Evolutionary conservation across 2,113 vertebrate species (phyloP), one percentile per base, ranked within the genome.

Genomic region (Nothoprocta pentlandii): DNA sequence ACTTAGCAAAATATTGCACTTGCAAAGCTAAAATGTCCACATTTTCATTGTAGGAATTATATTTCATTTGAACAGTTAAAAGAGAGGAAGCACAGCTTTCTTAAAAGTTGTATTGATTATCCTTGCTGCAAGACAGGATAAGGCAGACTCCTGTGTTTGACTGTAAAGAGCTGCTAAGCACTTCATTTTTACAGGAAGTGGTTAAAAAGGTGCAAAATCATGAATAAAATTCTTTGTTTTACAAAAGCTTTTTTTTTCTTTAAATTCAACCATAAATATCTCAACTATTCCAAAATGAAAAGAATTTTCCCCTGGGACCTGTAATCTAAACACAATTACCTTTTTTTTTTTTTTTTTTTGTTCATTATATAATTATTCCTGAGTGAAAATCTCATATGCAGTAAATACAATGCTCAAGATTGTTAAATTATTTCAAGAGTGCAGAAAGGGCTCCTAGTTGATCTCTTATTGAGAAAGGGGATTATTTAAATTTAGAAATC

Each of bases 71-170:
- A 85, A 47, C 53, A 75, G 32, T 32, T 87, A 62, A 79, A 90
- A 92, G 61, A 83, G 68, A 62, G 87, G 94, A 94, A 94, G 16
- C 14, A 44, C 66, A 54, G 25, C 66, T 92, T 81, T 93, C 46
- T 87, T 87, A 10, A 85, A 68, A 78, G 61, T 7, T 32, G 21
- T 39, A 30, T 78, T 69, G 61, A 20, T 79, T 39, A 39, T 81
- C 39, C 39, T 85, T 32, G 9, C 28, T 71, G 47, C 59, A 10
- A 21, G n/a, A 64, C 30, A 81, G 81, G 58, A 32, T 42, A 19
- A 85, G 74, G 42, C 30, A 58, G 36, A 20, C 1, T 7, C 23
- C 28, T 42, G 58, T 7, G 23, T 51, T 44, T 80, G 78, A 34
- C 12, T 79, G 36, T 64, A 66, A 74, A 44, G 36, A 78, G 16